These are phyloP conservation scores for Oryctes rhinoceros DNA, from an alignment of 1,140 invertebrate species.

Conservation along the genomic window DNA sequence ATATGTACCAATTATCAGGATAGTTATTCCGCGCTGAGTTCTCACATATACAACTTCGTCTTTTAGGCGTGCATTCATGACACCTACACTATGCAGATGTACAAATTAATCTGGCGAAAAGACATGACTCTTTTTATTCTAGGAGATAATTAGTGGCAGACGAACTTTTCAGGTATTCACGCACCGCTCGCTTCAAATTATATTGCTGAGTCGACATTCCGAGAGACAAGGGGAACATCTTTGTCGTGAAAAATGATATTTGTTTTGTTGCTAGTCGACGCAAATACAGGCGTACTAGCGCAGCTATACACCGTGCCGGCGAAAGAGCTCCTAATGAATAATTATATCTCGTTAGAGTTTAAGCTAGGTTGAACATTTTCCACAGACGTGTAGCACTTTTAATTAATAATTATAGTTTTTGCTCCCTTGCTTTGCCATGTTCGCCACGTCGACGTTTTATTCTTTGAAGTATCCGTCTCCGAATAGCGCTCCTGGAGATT, in stretches of 20 bases:
- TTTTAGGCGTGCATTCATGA: background rate
- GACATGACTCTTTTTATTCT: conserved; percentile 15
- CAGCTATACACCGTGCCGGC: background rate
- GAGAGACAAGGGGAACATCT: conserved; percentile 3
- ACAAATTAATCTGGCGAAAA: conserved; percentile 24
- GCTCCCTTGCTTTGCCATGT: background rate
- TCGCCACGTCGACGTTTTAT: conserved; percentile 11
- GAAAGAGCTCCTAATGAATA: conserved; percentile 22
- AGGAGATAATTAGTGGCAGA: conserved; percentile 6
- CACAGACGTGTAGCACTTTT: conserved; percentile 29
- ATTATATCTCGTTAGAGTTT: conserved; percentile 34
- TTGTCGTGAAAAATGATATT: conserved; percentile 21
- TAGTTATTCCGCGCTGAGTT: background rate
- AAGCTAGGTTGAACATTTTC: conserved; percentile 27
- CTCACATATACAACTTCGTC: background rate
- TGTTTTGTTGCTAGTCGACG: background rate
- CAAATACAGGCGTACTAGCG: background rate
- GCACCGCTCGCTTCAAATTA: background rate
- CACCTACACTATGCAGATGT: background rate
- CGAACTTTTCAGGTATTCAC: conserved; percentile 1
- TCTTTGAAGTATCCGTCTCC: conserved; percentile 2
- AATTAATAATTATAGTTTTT: conserved; percentile 35
- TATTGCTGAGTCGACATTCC: conserved; percentile 21
- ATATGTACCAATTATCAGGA: background rate
- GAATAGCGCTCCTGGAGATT: background rate